Evolutionary conservation across 2,888 invertebrate genomes (phyloP), one percentile per base, ranked within the genome.

Genomic region (Cheiracanthium punctorium): DNA sequence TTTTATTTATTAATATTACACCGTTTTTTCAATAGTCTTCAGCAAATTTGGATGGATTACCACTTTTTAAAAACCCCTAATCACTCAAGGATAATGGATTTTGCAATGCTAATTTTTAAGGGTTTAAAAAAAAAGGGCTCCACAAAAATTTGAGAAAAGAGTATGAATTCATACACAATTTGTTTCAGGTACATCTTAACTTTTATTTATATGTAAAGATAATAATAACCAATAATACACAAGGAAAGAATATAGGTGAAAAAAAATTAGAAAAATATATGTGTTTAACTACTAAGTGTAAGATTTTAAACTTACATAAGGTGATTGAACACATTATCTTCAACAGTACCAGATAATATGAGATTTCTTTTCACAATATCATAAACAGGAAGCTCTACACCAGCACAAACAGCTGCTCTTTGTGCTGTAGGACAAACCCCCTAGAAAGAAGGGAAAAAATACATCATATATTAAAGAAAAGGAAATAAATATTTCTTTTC

Each of bases 351-450:
- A 91, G 94, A 90, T 67, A 91, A 90, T 58, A 93, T 90, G 87
- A 97, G 93, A 89, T 94, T 93, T 90, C 94, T 94, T 93, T 98
- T 98, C 92, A 95, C 95, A 90, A 95, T 95, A 93, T 98, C 98
- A 93, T 98, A 98, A 67, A 95, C 96, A 52, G 98, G 98, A 91
- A 98, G 93, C 93, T 98, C 98, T 69, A 98, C 97, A 17, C 96
- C 97, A 58, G 97, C 97, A 91, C 98, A 97, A 58, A 97, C 94
- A 14, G 96, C 97, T 43, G 98, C 98, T 91, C 98, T 94, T 93
- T 98, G 98, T 74, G 97, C 95, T 76, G 98, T 98, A 20, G 98
- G 96, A 30, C 95, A 95, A 87, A 97, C 97, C 88, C 98, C 98
- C 94, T 96, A 92, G 71, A 92, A 17, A 48, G 14, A 48, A 37